These are phyloP conservation scores for Megamerina dolium DNA, from an alignment of 2,888 invertebrate genomes.

Conservation along the genomic window DNA sequence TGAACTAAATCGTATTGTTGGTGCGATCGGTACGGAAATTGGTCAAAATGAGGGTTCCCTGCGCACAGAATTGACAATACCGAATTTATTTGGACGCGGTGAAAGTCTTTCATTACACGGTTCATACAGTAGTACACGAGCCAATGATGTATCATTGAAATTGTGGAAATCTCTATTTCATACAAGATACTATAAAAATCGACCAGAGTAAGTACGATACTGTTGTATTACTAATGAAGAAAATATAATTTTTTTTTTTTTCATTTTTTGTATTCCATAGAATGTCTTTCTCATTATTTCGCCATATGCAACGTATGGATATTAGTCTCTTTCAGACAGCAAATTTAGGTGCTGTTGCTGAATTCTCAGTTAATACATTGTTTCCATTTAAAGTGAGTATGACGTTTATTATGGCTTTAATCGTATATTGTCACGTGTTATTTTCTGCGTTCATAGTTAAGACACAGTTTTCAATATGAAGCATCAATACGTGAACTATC, in stretches of 20 bases:
- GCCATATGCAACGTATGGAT: conserved; percentile 51
- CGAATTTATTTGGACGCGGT: conserved; percentile 83
- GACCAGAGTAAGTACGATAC: conserved; percentile 58
- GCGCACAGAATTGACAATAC: conserved; percentile 59
- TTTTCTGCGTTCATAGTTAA: conserved; percentile 54
- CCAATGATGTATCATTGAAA: conserved; percentile 72
- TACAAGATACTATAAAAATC: conserved; percentile 52
- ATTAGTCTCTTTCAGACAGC: conserved; percentile 66
- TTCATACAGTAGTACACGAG: conserved; percentile 75
- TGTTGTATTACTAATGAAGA: background rate
- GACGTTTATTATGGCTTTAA: conserved; percentile 20
- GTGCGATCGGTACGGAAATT: conserved; percentile 79
- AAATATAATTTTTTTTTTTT: conserved; percentile 1
- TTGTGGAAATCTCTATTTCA: conserved; percentile 81
- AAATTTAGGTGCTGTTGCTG: conserved; percentile 71
- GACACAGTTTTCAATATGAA: conserved; percentile 85
- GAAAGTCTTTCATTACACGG: conserved; percentile 78
- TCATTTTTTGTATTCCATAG: conserved; percentile 50
- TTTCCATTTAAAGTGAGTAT: conserved; percentile 52
- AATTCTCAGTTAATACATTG: conserved; percentile 60
- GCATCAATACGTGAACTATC: conserved; percentile 74
- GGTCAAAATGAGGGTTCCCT: conserved; percentile 89
- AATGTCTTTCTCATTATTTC: conserved; percentile 66
- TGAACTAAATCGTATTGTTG: conserved; percentile 75
- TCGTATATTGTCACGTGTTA: conserved; percentile 34